phyloP scores from a whole-genome alignment of 2,888 invertebrate genomes.

The Volucella inflata region DNA sequence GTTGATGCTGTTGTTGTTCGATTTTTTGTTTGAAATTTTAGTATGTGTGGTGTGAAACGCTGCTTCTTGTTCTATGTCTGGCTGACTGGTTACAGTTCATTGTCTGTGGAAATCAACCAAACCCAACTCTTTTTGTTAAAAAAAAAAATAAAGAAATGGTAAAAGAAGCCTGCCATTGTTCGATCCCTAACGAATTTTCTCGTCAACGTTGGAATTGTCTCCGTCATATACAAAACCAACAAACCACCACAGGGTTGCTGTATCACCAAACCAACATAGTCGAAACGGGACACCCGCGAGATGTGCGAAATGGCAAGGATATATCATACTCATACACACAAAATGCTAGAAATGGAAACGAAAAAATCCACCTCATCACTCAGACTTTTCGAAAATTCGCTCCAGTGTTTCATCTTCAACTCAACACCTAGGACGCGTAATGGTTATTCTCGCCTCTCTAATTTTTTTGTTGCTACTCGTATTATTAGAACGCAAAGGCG shows the following conservation, averaged over 20 bases:
- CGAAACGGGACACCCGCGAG: slow-evolving; percentile 14
- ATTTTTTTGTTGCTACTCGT: slow-evolving; percentile 2
- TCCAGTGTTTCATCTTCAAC: slow-evolving; percentile 33
- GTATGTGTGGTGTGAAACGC: neutral
- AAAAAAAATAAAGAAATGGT: slow-evolving; percentile 24
- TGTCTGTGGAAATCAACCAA: slow-evolving; percentile 24
- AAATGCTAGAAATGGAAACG: neutral
- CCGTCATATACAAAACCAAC: slow-evolving; percentile 30
- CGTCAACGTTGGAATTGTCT: slow-evolving; percentile 30
- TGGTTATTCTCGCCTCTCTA: slow-evolving; percentile 20
- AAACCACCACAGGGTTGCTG: slow-evolving; percentile 21
- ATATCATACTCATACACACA: slow-evolving; percentile 24
- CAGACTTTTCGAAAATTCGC: slow-evolving; percentile 9
- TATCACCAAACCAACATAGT: neutral
- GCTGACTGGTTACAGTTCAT: slow-evolving; percentile 41
- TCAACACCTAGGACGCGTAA: slow-evolving; percentile 33
- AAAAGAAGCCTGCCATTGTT: slow-evolving; percentile 32
- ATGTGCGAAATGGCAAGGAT: slow-evolving; percentile 44
- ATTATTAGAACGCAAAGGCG: neutral
- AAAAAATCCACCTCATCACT: slow-evolving; percentile 23
- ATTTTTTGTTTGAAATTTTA: neutral
- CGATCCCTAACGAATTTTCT: slow-evolving; percentile 46
- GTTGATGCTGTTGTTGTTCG: too few species aligned
- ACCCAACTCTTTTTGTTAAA: neutral
- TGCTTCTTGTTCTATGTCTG: slow-evolving; percentile 5